Base-by-base conservation (phyloP, 1,140 invertebrate genomes). In the Phortica variegata region DNA sequence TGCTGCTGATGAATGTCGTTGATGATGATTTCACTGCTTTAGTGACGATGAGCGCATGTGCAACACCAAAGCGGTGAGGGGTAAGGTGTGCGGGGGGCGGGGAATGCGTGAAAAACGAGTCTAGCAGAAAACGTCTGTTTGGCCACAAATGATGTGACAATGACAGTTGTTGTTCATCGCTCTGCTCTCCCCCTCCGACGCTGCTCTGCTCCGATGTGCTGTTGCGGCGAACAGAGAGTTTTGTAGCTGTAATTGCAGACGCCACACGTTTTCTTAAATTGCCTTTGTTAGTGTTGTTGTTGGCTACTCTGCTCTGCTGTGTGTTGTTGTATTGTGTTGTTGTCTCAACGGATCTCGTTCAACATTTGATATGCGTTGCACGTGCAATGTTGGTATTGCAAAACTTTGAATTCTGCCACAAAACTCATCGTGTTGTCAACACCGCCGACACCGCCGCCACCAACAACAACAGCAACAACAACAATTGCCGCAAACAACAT, bases 191-290 rank as follows among this genome's bases (percentile, higher is more conserved):
- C 23, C 41, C 23, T 34, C 21, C 17, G 38, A 15, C 33, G 33
- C 18, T 29, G 26, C 32, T 53, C 34, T 59, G 48, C 52, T 55
- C 53, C 47, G 52, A 52, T 39, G 37, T 6, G 17, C 12, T 39
- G 37, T n/a, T 39, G 37, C 17, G 20, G 17, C 17, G n/a, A 16
- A 2, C 17, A 19, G 17, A 16, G n/a, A 16, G 3, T 44, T 57
- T 62, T 69, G 63, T 63, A 26, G 60, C 63, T 65, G 65, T 72
- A 71, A 71, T 71, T 71, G 66, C 66, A 71, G 66, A 71, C 66
- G 66, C 66, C 66, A 71, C 66, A 71, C 66, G 66, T 71, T 70
- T 70, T 49, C 56, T 23, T 12, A 37, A 13, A 23, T 29, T 21
- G 36, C 18, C 26, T 15, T 15, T 41, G 39, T 20, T 40, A 20